phyloP scores from a whole-genome alignment of 2,113 vertebrate species.

The Nyctereutes procyonoides region DNA sequence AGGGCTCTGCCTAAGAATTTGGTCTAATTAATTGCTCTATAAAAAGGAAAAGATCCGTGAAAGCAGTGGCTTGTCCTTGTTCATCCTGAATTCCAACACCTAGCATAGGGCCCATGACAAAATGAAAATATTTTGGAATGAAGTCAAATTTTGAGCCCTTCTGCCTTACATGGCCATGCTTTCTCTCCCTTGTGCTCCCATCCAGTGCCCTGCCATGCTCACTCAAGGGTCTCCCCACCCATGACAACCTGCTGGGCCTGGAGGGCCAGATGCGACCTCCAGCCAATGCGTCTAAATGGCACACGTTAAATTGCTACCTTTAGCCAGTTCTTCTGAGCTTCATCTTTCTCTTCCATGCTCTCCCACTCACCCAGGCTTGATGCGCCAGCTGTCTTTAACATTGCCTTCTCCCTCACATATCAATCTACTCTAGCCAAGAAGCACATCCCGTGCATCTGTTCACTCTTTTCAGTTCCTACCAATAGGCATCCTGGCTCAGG shows the following conservation, averaged over 20 bases:
- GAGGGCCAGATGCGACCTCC: background rate
- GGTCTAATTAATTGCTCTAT: background rate
- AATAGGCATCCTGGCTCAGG: background rate
- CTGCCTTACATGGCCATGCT: accelerated
- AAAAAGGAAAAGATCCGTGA: background rate
- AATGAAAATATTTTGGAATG: background rate
- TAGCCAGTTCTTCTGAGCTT: background rate
- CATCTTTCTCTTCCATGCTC: background rate
- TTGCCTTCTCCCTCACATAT: too few relatives aligned
- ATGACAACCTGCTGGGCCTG: background rate
- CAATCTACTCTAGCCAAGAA: background rate
- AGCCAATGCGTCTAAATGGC: background rate
- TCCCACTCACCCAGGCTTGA: background rate
- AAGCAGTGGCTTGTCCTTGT: background rate
- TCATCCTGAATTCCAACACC: background rate
- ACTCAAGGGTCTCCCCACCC: background rate
- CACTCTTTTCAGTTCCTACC: background rate
- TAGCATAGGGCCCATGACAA: background rate
- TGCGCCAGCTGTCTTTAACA: background rate
- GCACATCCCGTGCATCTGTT: background rate
- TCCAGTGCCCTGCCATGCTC: background rate
- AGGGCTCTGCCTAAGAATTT: background rate
- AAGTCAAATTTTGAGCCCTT: background rate
- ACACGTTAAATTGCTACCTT: background rate
- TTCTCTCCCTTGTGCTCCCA: background rate